Percentiles rank a stretch among this genome's conserved stretches.
phyloP scores from a whole-genome alignment of 2,888 invertebrate genomes.

The Nephrotoma guestfalica region DNA sequence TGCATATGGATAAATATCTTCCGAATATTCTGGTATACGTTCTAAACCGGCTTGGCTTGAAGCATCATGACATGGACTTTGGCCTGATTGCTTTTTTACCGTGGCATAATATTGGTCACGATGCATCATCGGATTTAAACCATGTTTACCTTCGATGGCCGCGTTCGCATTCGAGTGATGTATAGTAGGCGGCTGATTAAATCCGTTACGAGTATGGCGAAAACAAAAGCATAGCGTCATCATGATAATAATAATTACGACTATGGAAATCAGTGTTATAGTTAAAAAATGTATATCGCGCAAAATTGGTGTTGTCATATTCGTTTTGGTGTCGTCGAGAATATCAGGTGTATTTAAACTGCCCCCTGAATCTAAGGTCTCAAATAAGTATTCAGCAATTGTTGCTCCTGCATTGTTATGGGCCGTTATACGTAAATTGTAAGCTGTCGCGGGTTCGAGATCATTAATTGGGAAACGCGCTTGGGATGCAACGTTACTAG shows the following conservation, averaged over 20 bases:
- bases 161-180: background rate
- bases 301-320: slow-evolving; percentile 16
- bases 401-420: slow-evolving; percentile 49
- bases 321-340: background rate
- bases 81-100: slow-evolving; percentile 34
- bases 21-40: slow-evolving; percentile 42
- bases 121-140: slow-evolving; percentile 21
- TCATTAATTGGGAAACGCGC: slow-evolving; percentile 34
- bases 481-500: slow-evolving; percentile 36
- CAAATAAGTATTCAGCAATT: slow-evolving; percentile 40
- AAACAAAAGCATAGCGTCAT: slow-evolving; percentile 40
- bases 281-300: slow-evolving; percentile 26
- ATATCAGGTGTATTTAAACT: background rate
- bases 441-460: slow-evolving; percentile 35
- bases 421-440: slow-evolving; percentile 40
- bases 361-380: slow-evolving; percentile 39
- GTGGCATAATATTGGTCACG: slow-evolving; percentile 39
- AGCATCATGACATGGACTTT: slow-evolving; percentile 20
- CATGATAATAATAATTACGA: slow-evolving; percentile 39
- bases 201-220: slow-evolving; percentile 15
- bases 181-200: slow-evolving; percentile 9
- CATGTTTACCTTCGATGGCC: slow-evolving; percentile 16
- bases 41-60: slow-evolving; percentile 29
- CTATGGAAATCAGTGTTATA: slow-evolving; percentile 24
- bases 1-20: slow-evolving; percentile 46